Percentiles rank a stretch among this genome's conserved stretches.
These are phyloP conservation scores for Darevskia mixta DNA, from an alignment of 2,797 vertebrate species.

Conservation along the genomic window DNA sequence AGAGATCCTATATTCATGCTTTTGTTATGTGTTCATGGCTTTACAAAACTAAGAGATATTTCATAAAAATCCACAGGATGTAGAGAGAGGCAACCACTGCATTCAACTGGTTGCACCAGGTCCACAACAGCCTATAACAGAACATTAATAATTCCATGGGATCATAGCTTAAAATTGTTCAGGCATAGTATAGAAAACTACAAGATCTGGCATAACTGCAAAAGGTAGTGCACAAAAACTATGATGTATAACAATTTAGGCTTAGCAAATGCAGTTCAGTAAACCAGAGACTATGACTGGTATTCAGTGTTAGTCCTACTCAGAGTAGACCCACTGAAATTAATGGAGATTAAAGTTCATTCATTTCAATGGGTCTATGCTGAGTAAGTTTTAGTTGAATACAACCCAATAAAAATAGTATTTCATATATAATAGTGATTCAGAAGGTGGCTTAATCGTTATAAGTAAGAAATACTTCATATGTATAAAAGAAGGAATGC, in stretches of 20 bases:
- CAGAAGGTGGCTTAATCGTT: background rate
- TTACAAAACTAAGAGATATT: background rate
- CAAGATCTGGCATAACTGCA: background rate
- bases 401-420: fast-evolving
- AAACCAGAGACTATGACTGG: background rate
- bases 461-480: background rate
- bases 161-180: background rate
- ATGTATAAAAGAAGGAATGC: background rate
- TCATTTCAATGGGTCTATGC: no score
- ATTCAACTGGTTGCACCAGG: slow-evolving; percentile 42
- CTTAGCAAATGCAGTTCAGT: background rate
- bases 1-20: slow-evolving; percentile 33
- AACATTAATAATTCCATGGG: slow-evolving; percentile 35
- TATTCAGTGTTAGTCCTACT: no score
- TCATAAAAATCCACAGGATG: fast-evolving
- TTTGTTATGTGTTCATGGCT: fast-evolving
- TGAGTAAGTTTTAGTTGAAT: no score
- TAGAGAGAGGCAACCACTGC: background rate
- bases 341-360: no score
- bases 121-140: slow-evolving; percentile 29
- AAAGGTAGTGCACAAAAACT: background rate
- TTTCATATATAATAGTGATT: background rate
- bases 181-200: background rate
- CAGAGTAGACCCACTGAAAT: no score
- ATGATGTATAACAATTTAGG: background rate